These are phyloP conservation scores for Aphaenogaster rudis DNA, from an alignment of 1,140 invertebrate genomes.

Conservation along the genomic window DNA sequence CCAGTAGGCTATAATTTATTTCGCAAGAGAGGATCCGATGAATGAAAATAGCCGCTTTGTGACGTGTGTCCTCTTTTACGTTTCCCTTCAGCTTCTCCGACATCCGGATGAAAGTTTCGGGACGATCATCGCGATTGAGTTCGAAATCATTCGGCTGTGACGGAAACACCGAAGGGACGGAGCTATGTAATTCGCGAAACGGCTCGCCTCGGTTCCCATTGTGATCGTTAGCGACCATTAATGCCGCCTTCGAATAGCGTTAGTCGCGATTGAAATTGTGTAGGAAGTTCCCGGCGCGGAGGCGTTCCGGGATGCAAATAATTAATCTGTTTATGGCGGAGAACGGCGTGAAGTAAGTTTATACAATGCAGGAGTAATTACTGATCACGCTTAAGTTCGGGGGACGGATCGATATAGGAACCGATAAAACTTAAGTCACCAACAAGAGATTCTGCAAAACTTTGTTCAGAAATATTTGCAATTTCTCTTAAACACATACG, in stretches of 20 bases:
- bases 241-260: slow-evolving; percentile 21
- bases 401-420: not conserved
- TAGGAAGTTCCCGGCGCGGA: not conserved
- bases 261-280: slow-evolving; percentile 34
- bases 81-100: not conserved
- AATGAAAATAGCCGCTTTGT: slow-evolving; percentile 76
- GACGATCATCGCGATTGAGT: not conserved
- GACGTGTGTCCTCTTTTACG: slow-evolving; percentile 32
- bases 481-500: not conserved
- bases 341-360: slow-evolving; percentile 24
- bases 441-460: not conserved
- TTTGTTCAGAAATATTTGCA: not conserved
- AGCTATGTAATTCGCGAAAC: slow-evolving; percentile 1
- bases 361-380: slow-evolving; percentile 17
- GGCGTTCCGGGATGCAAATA: slow-evolving; percentile 29
- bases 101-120: not conserved
- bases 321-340: slow-evolving; percentile 51
- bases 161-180: not conserved
- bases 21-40: slow-evolving; percentile 76
- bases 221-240: slow-evolving; percentile 29
- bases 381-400: not conserved
- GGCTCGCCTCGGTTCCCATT: slow-evolving; percentile 14
- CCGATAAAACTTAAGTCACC: not conserved
- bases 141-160: slow-evolving; percentile 27
- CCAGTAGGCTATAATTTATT: slow-evolving; percentile 79